Percentiles rank a stretch among this genome's conserved stretches.
phyloP scores from a whole-genome alignment of 2,797 vertebrate genomes.

The Thamnophis elegans region DNA sequence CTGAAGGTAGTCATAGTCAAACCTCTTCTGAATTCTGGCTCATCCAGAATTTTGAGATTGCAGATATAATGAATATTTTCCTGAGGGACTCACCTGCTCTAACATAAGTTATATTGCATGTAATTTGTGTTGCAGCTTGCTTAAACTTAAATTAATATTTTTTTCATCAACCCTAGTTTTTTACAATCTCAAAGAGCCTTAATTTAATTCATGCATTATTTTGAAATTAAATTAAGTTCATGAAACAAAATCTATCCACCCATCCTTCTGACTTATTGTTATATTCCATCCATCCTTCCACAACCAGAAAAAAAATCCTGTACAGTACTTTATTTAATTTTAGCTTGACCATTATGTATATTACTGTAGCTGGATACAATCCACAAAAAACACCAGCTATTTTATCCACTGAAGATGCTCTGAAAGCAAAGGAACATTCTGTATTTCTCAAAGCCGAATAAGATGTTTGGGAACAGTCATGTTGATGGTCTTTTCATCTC shows the following conservation, averaged over 20 bases:
- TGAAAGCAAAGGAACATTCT: neutral
- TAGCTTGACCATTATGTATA: neutral
- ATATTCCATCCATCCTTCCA: neutral
- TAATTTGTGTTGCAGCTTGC: neutral
- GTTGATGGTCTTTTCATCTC: neutral
- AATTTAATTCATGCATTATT: conserved; percentile 37
- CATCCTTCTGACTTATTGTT: neutral
- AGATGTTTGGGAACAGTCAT: neutral
- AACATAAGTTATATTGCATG: neutral
- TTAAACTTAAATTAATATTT: neutral
- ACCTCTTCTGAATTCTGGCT: neutral
- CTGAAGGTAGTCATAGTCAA: neutral
- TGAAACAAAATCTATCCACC: neutral
- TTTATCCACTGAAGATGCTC: neutral
- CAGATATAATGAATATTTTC: neutral
- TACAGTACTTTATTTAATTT: neutral
- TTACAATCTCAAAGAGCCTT: neutral
- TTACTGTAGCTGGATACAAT: neutral
- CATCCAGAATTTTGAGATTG: neutral
- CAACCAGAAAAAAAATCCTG: neutral
- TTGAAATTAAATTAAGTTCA: conserved; percentile 33
- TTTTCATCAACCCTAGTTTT: conserved; percentile 17
- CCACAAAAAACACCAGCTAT: neutral
- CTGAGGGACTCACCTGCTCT: neutral
- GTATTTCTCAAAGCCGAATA: neutral